phyloP scores from a whole-genome alignment of 1,140 invertebrate genomes.

The Diuraphis noxia region DNA sequence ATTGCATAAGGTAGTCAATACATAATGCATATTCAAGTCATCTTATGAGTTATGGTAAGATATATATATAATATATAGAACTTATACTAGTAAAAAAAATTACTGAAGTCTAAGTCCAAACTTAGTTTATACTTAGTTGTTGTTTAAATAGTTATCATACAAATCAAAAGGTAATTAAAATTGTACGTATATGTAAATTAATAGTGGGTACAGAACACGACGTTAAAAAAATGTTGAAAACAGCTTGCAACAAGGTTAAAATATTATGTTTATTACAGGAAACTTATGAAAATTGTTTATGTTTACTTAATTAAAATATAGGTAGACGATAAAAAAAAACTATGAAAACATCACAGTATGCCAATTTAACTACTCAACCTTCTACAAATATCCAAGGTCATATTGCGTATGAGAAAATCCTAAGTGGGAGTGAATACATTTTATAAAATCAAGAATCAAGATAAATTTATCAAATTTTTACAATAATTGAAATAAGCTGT shows the following conservation, averaged over 20 bases:
- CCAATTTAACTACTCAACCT: background rate
- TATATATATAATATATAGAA: background rate
- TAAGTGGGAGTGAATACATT: background rate
- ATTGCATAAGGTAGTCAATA: background rate
- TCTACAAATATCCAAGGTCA: background rate
- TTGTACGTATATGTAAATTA: background rate
- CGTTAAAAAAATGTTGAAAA: background rate
- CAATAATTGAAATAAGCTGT: background rate
- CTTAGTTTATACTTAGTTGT: too few relatives aligned
- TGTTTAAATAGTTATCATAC: background rate
- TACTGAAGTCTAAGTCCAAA: too few relatives aligned
- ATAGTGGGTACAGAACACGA: background rate
- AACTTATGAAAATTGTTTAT: background rate
- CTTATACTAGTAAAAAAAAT: too few relatives aligned
- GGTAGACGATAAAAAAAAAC: background rate
- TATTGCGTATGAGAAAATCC: background rate
- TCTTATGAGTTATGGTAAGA: too few relatives aligned
- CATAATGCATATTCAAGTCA: background rate
- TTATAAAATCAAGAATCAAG: background rate
- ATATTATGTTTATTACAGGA: background rate
- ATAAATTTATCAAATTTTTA: background rate
- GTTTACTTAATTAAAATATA: conserved; percentile 9
- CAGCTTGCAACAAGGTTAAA: background rate
- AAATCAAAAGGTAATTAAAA: background rate
- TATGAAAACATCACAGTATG: background rate